Base-by-base conservation (phyloP, 2,888 invertebrate species). In the Acleris holmiana region DNA sequence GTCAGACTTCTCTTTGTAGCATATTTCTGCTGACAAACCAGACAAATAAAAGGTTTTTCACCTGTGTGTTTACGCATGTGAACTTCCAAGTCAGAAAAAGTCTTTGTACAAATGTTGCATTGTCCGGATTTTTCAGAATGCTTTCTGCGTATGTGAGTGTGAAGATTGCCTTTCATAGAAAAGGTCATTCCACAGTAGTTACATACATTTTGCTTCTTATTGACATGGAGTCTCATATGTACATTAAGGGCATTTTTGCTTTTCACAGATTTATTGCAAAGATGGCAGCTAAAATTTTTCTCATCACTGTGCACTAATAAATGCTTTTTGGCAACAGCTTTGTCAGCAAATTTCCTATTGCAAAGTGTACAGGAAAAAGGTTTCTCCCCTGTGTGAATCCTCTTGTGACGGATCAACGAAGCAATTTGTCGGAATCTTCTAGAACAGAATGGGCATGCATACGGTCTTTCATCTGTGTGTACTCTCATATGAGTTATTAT, bases 1-100 rank as follows among this genome's bases (percentile, higher is more conserved):
- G 87, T 79, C 19, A 93, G 72, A 69, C 89, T 88, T 0, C 89
- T 75, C 65, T 88, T 83, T 0, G 82, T 80, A 1, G 77, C 76
- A 73, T 86, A 93, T 1, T 83, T 73, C 60, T 85, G 83, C 40
- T 81, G 79, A 69, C 93, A 93, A 17, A 85, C 66, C 25, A 80
- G 80, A 71, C 93, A 93, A 0, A 75, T 68, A 70, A 83, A 91
- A 0, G 91, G 90, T 50, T 85, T 93, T 69, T 94, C 94, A 0
- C 94, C 94, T 0, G 93, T 94, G 68, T 94, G 94, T 67, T 93
- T 92, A 0, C 93, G 80, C 93, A 93, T 93, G 69, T 94, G 94
- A 1, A 88, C 91, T 56, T 91, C 91, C 17, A 94, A 71, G 72
- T 94, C 93, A 0, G 94, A 86, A 70, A 93, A 94, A 6, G 90